Percentiles rank a stretch among this genome's conserved stretches.
Evolutionary conservation across 2,888 invertebrate species (phyloP).

Genomic region (Baccha elongata): DNA sequence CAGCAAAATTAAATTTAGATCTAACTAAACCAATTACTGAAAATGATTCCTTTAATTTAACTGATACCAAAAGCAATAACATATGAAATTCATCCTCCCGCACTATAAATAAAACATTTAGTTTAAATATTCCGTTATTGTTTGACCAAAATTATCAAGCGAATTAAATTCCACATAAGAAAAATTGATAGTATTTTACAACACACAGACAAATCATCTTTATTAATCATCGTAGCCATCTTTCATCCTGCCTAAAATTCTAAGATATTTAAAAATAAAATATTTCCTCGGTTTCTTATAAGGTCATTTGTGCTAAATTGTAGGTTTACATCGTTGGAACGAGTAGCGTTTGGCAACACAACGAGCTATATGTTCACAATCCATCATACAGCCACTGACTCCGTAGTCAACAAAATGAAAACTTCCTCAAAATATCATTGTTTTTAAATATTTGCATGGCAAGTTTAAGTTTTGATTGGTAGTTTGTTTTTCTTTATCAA

Average conservation of each 20-base stretch:
- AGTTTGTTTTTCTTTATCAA: neutral
- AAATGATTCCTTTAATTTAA: too few relatives aligned
- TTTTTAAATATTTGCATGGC: slow-evolving; percentile 66
- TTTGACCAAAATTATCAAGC: too few relatives aligned
- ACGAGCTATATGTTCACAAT: slow-evolving; percentile 69
- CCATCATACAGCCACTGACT: slow-evolving; percentile 68
- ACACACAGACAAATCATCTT: neutral
- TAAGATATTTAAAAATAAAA: neutral
- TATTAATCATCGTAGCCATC: slow-evolving; percentile 3
- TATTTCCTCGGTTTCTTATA: slow-evolving; percentile 26
- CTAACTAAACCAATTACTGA: too few relatives aligned
- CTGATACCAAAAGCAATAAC: too few relatives aligned
- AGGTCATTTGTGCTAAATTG: slow-evolving; percentile 64
- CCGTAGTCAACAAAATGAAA: slow-evolving; percentile 39
- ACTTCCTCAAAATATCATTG: slow-evolving; percentile 54
- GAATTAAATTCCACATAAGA: neutral
- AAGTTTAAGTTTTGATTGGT: slow-evolving; percentile 52
- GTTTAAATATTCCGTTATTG: too few relatives aligned
- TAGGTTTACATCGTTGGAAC: slow-evolving; percentile 72
- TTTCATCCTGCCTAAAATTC: slow-evolving; percentile 3
- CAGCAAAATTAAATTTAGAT: too few relatives aligned
- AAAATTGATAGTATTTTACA: too few relatives aligned
- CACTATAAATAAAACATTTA: too few relatives aligned
- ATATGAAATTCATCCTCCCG: too few relatives aligned
- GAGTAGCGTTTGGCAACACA: slow-evolving; percentile 71